Conservation (phyloP, 2,888 invertebrate species). For the Auanema freiburgensis region DNA sequence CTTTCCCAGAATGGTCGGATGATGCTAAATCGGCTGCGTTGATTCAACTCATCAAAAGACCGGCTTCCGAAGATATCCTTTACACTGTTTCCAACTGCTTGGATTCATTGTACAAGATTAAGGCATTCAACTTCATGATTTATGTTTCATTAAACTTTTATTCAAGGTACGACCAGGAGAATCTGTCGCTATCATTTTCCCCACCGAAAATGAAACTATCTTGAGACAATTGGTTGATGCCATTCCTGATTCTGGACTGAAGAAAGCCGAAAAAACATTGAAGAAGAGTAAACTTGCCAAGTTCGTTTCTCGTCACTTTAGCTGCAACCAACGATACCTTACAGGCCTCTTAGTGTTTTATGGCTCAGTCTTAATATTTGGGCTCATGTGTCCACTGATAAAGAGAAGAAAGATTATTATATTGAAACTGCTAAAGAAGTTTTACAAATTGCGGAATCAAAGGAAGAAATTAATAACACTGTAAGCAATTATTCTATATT, state of each 20-base stretch:
- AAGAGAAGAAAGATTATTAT: conserved; percentile 25
- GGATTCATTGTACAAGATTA: conserved; percentile 18
- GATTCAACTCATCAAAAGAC: conserved; percentile 3
- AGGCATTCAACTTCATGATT: conserved; percentile 10
- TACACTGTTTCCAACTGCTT: conserved; percentile 12
- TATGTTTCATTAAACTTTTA: neutral
- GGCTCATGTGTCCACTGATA: conserved; percentile 19
- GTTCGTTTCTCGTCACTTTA: no score
- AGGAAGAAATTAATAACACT: conserved; percentile 11
- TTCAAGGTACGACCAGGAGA: conserved; percentile 36
- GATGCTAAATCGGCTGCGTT: conserved; percentile 12
- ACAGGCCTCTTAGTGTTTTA: conserved; percentile 32
- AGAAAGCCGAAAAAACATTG: neutral
- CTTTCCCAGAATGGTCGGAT: conserved; percentile 10
- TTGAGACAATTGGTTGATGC: conserved; percentile 32
- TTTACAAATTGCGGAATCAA: conserved; percentile 23
- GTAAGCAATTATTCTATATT: conserved; percentile 13
- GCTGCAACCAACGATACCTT: conserved; percentile 6
- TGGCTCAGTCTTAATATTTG: conserved; percentile 34
- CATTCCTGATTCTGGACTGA: conserved; percentile 28
- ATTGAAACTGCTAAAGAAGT: conserved; percentile 28
- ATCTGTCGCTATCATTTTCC: conserved; percentile 33
- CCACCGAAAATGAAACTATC: conserved; percentile 37
- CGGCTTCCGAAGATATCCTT: conserved; percentile 9
- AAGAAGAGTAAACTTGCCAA: conserved; percentile 4